phyloP scores from a whole-genome alignment of 1,140 invertebrate genomes.

The Cryptotermes secundus region DNA sequence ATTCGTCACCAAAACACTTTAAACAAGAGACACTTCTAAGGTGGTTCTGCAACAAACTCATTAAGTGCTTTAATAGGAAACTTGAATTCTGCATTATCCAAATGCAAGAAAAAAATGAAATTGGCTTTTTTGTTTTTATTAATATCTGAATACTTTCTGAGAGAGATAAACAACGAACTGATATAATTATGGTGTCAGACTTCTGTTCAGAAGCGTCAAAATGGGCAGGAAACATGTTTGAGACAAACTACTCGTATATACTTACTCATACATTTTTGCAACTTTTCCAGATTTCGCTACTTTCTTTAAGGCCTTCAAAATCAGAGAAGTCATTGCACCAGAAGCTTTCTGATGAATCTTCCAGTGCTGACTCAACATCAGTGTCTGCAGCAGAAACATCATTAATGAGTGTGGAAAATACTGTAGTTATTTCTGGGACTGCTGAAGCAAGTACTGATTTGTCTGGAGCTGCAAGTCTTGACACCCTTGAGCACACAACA shows the following conservation, averaged over 20 bases:
- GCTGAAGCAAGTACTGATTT: not conserved
- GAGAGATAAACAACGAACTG: too few relatives aligned
- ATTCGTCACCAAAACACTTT: too few relatives aligned
- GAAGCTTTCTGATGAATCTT: not conserved
- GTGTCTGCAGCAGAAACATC: not conserved
- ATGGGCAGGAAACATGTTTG: too few relatives aligned
- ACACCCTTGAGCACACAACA: not conserved
- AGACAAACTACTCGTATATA: not conserved
- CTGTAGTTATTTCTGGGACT: not conserved
- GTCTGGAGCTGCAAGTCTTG: not conserved
- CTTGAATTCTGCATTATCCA: too few relatives aligned
- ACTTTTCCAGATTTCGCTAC: conserved; percentile 20
- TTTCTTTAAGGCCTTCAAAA: conserved; percentile 24
- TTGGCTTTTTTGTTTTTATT: too few relatives aligned
- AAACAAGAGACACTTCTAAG: too few relatives aligned
- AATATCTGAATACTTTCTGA: too few relatives aligned
- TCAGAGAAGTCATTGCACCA: conserved; percentile 20
- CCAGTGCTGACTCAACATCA: not conserved
- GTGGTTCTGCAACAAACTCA: too few relatives aligned
- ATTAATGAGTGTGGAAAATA: not conserved
- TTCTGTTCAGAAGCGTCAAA: too few relatives aligned
- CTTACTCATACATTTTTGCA: not conserved
- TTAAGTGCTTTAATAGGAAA: too few relatives aligned
- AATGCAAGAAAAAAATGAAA: too few relatives aligned
- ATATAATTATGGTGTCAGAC: too few relatives aligned